These are phyloP conservation scores for Oxycera nigricornis DNA, from an alignment of 2,888 invertebrate genomes.

Conservation along the genomic window DNA sequence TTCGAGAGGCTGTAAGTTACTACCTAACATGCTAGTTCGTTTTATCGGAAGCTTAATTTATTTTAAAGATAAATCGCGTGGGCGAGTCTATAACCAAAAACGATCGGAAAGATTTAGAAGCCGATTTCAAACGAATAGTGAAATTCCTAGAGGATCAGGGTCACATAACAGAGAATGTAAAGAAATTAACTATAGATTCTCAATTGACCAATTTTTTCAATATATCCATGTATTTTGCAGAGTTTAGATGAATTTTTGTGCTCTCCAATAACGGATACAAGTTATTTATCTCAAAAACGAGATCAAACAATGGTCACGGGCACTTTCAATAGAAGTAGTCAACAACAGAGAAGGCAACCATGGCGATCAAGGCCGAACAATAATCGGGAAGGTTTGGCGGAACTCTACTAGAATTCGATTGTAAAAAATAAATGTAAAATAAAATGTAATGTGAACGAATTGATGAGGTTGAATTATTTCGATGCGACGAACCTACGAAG, in stretches of 20 bases:
- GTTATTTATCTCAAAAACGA: conserved; percentile 27
- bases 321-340: conserved; percentile 37
- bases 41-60: conserved; percentile 17
- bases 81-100: conserved; percentile 63
- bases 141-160: conserved; percentile 64
- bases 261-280: conserved; percentile 41
- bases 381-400: neutral
- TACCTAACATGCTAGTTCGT: neutral
- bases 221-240: conserved; percentile 28
- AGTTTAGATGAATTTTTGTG: conserved; percentile 46
- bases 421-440: neutral
- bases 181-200: neutral
- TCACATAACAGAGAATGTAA: conserved; percentile 42
- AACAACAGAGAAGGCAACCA: too few species aligned
- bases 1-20: conserved; percentile 68
- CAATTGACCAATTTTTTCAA: neutral
- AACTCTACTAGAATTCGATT: conserved; percentile 1
- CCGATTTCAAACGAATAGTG: conserved; percentile 67
- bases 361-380: neutral
- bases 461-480: too few species aligned
- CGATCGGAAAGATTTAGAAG: conserved; percentile 64
- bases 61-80: conserved; percentile 61
- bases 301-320: conserved; percentile 41
- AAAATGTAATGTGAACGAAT: too few species aligned
- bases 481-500: too few species aligned